Evolutionary conservation across 2,797 vertebrate species (phyloP).

Genomic region (Sorex maritimensis): DNA sequence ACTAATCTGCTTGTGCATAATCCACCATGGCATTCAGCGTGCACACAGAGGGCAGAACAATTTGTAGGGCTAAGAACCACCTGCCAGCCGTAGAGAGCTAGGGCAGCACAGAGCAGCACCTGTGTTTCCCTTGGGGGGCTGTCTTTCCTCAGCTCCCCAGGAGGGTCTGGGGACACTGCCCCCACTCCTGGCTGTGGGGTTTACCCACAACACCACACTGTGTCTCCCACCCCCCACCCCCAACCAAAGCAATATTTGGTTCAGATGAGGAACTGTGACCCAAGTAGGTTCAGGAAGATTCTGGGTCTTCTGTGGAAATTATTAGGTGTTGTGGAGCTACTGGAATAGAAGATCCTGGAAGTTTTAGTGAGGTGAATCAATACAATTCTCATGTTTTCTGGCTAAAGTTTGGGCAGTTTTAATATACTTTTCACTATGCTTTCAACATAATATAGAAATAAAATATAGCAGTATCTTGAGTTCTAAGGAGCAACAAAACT

Average conservation of each 20-base stretch:
- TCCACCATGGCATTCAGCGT: neutral
- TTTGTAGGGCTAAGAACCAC: neutral
- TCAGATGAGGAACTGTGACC: neutral
- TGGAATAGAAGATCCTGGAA: neutral
- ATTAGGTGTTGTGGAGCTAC: neutral
- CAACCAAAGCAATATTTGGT: neutral
- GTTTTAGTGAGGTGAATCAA: neutral
- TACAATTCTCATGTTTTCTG: neutral
- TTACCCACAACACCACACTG: no score
- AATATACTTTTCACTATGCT: neutral
- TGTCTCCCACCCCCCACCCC: neutral
- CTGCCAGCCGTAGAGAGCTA: accelerated
- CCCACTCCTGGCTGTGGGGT: neutral
- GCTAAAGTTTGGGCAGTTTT: neutral
- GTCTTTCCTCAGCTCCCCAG: neutral
- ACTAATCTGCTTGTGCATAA: neutral
- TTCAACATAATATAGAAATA: neutral
- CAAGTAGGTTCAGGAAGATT: neutral
- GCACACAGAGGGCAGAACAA: neutral
- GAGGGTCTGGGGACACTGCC: neutral
- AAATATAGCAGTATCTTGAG: neutral
- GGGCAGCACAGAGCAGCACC: neutral
- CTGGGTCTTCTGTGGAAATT: neutral
- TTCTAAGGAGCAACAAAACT: neutral
- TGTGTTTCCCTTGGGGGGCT: neutral